phyloP scores from a whole-genome alignment of 2,888 invertebrate species.

The Oscheius sp. region DNA sequence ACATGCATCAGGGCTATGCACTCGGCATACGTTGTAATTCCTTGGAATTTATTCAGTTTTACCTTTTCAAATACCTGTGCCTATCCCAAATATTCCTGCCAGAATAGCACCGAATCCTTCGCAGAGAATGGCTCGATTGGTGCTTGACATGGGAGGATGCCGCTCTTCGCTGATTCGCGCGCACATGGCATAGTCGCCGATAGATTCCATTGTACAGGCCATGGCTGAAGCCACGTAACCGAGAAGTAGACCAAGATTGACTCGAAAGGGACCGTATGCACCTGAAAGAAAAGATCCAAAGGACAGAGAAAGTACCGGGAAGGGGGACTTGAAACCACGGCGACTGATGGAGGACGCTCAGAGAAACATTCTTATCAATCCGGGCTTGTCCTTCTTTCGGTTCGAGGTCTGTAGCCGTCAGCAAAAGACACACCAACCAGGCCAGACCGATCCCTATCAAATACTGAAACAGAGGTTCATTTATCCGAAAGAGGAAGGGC shows the following conservation, averaged over 20 bases:
- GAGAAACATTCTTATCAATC: slow-evolving; percentile 60
- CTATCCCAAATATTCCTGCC: slow-evolving; percentile 60
- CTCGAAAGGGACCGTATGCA: slow-evolving; percentile 54
- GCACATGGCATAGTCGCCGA: slow-evolving; percentile 56
- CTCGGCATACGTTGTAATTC: slow-evolving; percentile 66
- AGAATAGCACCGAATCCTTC: slow-evolving; percentile 60
- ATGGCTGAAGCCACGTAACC: slow-evolving; percentile 64
- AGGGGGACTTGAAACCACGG: slow-evolving; percentile 68
- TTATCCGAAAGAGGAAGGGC: slow-evolving; percentile 13
- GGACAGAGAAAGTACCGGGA: slow-evolving; percentile 51
- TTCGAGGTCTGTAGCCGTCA: slow-evolving; percentile 57
- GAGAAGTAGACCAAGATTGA: slow-evolving; percentile 53
- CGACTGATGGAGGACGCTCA: slow-evolving; percentile 52
- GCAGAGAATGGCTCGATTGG: slow-evolving; percentile 59
- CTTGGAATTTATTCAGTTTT: too few relatives aligned
- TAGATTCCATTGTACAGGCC: slow-evolving; percentile 62
- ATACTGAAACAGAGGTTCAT: slow-evolving; percentile 52
- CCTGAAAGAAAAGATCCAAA: slow-evolving; percentile 42
- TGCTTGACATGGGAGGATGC: slow-evolving; percentile 47
- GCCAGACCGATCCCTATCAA: slow-evolving; percentile 60
- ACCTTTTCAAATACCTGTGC: too few relatives aligned
- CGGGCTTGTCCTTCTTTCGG: slow-evolving; percentile 55
- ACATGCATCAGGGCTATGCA: slow-evolving; percentile 64
- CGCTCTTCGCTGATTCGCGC: slow-evolving; percentile 58
- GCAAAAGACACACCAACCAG: slow-evolving; percentile 60